These are phyloP conservation scores for Callospermophilus lateralis DNA, from an alignment of 2,113 vertebrate genomes.

Conservation along the genomic window DNA sequence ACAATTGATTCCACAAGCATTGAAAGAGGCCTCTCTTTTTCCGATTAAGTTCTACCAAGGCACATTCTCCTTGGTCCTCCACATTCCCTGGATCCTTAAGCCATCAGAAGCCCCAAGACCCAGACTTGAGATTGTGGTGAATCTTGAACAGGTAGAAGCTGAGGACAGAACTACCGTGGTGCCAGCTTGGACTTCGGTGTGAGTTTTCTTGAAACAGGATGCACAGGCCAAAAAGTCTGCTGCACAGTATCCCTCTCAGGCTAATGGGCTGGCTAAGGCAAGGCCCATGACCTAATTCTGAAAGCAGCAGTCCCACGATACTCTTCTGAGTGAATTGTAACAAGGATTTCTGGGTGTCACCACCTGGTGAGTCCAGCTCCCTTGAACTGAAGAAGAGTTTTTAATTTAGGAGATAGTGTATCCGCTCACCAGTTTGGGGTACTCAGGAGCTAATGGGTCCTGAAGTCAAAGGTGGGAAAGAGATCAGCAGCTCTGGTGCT, in stretches of 20 bases:
- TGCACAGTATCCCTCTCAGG: background rate
- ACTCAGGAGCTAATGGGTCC: conserved; percentile 66
- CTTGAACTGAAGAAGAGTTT: conserved; percentile 42
- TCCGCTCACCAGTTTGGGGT: conserved; percentile 72
- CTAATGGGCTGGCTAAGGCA: background rate
- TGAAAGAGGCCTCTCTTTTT: conserved; percentile 48
- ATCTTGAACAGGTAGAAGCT: background rate
- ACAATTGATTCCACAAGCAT: background rate
- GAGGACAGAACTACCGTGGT: background rate
- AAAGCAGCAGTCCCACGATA: background rate
- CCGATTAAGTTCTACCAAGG: conserved; percentile 57
- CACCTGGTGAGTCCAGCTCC: conserved; percentile 62
- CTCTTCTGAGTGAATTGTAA: conserved; percentile 35
- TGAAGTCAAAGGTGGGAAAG: conserved; percentile 59
- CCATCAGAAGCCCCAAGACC: background rate
- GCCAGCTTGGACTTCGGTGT: background rate
- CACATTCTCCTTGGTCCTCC: conserved; percentile 54
- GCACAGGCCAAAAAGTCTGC: background rate
- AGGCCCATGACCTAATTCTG: background rate
- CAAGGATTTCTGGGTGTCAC: conserved; percentile 48
- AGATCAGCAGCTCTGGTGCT: background rate
- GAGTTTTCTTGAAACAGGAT: background rate
- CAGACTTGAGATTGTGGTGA: background rate
- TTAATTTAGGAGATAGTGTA: background rate
- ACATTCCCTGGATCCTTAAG: background rate